Percentiles rank a stretch among this genome's conserved stretches.
Evolutionary conservation across 2,797 vertebrate species (phyloP).

Genomic region (Liparis tanakae): DNA sequence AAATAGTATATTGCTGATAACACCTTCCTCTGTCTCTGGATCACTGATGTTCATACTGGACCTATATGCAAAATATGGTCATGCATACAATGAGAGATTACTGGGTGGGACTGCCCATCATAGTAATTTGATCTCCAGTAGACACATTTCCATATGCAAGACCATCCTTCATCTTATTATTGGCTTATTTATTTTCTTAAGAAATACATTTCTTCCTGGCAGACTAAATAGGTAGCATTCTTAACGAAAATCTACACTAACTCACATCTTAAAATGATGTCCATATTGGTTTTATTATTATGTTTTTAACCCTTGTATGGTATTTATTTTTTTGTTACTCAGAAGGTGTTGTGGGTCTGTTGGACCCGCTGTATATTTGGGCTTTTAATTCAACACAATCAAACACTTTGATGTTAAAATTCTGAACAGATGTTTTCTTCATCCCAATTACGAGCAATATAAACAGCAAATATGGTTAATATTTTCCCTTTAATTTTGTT

Average conservation of each 20-base stretch:
- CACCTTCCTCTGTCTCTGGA: neutral
- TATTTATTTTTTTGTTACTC: too few relatives aligned
- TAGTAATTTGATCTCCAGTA: conserved; percentile 3
- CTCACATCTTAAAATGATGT: neutral
- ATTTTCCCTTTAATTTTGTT: too few relatives aligned
- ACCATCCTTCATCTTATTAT: neutral
- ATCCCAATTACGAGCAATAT: too few relatives aligned
- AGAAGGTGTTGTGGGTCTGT: too few relatives aligned
- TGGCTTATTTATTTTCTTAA: neutral
- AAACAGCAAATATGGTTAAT: too few relatives aligned
- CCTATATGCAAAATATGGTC: neutral
- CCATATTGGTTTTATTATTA: too few relatives aligned
- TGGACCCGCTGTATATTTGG: too few relatives aligned
- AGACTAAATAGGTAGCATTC: neutral
- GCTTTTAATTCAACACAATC: too few relatives aligned
- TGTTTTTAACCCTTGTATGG: too few relatives aligned
- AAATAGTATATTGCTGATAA: conserved; percentile 25
- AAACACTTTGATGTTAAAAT: too few relatives aligned
- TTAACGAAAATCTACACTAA: neutral
- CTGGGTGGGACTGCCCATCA: neutral
- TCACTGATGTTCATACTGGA: conserved; percentile 6
- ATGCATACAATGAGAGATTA: neutral
- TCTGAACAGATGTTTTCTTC: too few relatives aligned
- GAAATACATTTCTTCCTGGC: neutral
- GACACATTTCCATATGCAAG: conserved; percentile 2